phyloP scores from a whole-genome alignment of 2,797 vertebrate genomes.

The Siniperca obscura region DNA sequence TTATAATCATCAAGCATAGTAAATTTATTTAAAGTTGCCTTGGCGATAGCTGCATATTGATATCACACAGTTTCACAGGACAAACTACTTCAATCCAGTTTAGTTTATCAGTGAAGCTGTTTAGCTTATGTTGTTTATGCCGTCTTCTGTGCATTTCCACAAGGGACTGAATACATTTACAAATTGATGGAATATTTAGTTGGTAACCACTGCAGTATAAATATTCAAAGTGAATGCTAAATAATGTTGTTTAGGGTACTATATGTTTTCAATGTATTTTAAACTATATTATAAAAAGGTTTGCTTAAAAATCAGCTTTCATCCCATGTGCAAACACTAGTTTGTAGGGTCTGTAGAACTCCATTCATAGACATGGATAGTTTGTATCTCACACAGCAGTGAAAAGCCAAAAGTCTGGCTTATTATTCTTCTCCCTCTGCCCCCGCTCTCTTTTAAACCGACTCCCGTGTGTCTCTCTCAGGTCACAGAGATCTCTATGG shows the following conservation, averaged over 20 bases:
- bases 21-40: neutral
- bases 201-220: constrained; percentile 44
- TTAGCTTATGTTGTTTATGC: constrained; percentile 54
- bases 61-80: neutral
- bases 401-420: constrained; percentile 24
- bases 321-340: neutral
- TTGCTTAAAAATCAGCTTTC: constrained; percentile 26
- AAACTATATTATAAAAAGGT: neutral
- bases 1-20: neutral
- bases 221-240: constrained; percentile 72
- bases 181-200: constrained; percentile 71
- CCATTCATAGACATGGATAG: constrained; percentile 6
- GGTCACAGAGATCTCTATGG: constrained; percentile 99
- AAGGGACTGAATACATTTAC: constrained; percentile 61
- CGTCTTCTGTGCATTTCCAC: constrained; percentile 36
- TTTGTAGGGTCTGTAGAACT: constrained; percentile 11
- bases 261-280: constrained; percentile 25
- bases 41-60: neutral
- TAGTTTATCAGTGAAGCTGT: constrained; percentile 19
- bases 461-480: constrained; percentile 59
- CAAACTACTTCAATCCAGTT: constrained; percentile 10
- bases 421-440: constrained; percentile 20
- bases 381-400: constrained; percentile 40
- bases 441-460: neutral
- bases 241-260: constrained; percentile 49